These are phyloP conservation scores for Poecilus cupreus DNA, from an alignment of 2,888 invertebrate species.

Conservation along the genomic window DNA sequence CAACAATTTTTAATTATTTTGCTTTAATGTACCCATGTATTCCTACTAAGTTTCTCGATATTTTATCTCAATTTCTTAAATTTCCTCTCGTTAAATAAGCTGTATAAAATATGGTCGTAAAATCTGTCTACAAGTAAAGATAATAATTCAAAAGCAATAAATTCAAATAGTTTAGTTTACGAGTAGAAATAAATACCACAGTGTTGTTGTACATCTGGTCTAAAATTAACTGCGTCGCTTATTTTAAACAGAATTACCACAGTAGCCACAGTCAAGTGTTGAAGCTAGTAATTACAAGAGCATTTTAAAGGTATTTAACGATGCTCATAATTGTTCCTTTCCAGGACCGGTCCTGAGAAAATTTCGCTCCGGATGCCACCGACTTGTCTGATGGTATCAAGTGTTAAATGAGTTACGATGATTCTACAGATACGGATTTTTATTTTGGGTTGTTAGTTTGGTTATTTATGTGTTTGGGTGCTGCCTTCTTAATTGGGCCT, in stretches of 20 bases:
- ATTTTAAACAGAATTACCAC: slow-evolving; percentile 32
- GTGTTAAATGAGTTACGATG: slow-evolving; percentile 10
- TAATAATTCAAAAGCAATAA: neutral
- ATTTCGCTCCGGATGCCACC: neutral
- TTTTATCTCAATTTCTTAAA: neutral
- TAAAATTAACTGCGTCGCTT: slow-evolving; percentile 41
- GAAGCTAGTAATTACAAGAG: slow-evolving; percentile 39
- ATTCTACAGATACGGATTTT: neutral
- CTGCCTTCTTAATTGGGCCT: neutral
- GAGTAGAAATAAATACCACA: slow-evolving; percentile 6
- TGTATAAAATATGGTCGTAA: too few relatives aligned
- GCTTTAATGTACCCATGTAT: neutral
- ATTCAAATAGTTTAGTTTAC: slow-evolving; percentile 14
- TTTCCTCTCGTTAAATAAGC: neutral
- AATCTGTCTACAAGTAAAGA: neutral
- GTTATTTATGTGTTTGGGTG: neutral
- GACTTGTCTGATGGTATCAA: neutral
- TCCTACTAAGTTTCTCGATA: neutral
- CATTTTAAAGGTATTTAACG: slow-evolving; percentile 48
- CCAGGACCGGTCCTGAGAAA: slow-evolving; percentile 14
- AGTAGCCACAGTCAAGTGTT: slow-evolving; percentile 38
- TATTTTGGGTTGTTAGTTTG: neutral
- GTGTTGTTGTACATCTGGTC: slow-evolving; percentile 9
- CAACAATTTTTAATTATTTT: slow-evolving; percentile 37
- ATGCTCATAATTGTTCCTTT: slow-evolving; percentile 34